Conservation (phyloP, 2,888 invertebrate genomes). For the Euphydryas editha region DNA sequence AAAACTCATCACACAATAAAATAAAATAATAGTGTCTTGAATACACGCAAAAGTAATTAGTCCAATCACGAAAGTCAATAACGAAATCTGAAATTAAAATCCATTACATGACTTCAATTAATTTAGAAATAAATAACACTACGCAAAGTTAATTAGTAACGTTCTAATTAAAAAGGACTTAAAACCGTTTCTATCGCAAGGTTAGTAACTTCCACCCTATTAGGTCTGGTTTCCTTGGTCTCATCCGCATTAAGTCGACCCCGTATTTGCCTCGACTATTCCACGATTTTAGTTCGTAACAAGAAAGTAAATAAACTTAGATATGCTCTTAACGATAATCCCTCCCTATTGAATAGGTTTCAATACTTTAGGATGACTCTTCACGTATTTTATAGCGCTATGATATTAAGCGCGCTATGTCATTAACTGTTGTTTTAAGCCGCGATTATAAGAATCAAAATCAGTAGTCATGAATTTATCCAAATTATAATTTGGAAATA, state of each 20-base stretch:
- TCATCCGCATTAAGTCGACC: slow-evolving; percentile 17
- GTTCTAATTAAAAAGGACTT: neutral
- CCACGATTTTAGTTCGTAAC: slow-evolving; percentile 18
- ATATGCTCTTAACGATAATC: slow-evolving; percentile 21
- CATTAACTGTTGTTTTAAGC: too few species aligned
- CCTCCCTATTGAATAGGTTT: slow-evolving; percentile 11
- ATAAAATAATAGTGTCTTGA: too few species aligned
- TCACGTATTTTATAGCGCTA: neutral
- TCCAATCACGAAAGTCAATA: too few species aligned
- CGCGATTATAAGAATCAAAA: too few species aligned
- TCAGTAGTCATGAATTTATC: too few species aligned
- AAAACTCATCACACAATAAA: too few species aligned
- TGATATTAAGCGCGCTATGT: neutral
- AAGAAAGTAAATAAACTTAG: slow-evolving; percentile 21
- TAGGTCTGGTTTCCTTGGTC: neutral
- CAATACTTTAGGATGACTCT: neutral
- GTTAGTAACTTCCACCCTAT: slow-evolving; percentile 3
- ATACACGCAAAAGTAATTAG: too few species aligned
- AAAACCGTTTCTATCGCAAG: neutral
- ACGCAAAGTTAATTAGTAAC: neutral
- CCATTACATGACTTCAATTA: too few species aligned
- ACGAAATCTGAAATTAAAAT: too few species aligned
- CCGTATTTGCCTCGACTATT: slow-evolving; percentile 7
- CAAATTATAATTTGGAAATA: too few species aligned
- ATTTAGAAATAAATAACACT: too few species aligned